Evolutionary conservation across 2,113 vertebrate species (phyloP).

Genomic region (Paraplagusia blochii): DNA sequence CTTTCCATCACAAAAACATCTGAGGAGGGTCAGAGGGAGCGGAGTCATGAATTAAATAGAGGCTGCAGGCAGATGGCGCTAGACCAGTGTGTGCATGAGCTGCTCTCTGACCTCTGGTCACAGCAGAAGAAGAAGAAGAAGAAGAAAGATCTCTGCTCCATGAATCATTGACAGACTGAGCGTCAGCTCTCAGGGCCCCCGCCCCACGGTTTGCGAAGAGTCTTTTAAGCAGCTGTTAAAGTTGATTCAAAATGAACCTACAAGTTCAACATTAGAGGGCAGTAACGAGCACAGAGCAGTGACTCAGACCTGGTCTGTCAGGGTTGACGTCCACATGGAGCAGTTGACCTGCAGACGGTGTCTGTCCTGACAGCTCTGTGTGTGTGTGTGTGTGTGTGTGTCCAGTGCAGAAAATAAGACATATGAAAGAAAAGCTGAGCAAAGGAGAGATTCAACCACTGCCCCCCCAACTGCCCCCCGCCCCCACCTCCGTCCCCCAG

Average conservation of each 20-base stretch:
- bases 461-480: too few species aligned
- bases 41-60: slow-evolving; percentile 71
- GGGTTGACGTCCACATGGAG: too few species aligned
- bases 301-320: too few species aligned
- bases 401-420: slow-evolving; percentile 72
- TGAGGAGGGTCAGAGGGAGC: slow-evolving; percentile 32
- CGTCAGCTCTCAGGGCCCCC: too few species aligned
- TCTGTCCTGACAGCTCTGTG: slow-evolving; percentile 51
- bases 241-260: too few species aligned
- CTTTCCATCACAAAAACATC: slow-evolving; percentile 50
- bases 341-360: slow-evolving; percentile 48
- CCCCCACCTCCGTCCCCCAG: too few species aligned
- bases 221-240: too few species aligned
- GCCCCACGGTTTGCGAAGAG: too few species aligned
- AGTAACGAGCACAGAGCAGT: too few species aligned
- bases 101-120: slow-evolving; percentile 69
- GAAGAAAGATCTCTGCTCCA: slow-evolving; percentile 64
- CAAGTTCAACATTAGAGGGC: too few species aligned
- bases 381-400: slow-evolving; percentile 22
- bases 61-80: too few species aligned
- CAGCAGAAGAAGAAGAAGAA: slow-evolving; percentile 55
- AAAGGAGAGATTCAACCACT: slow-evolving; percentile 75
- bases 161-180: slow-evolving; percentile 90
- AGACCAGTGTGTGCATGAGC: too few species aligned
- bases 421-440: slow-evolving; percentile 78